Evolutionary conservation across 2,113 vertebrate genomes (phyloP).

Genomic region (Pangasianodon gigas): DNA sequence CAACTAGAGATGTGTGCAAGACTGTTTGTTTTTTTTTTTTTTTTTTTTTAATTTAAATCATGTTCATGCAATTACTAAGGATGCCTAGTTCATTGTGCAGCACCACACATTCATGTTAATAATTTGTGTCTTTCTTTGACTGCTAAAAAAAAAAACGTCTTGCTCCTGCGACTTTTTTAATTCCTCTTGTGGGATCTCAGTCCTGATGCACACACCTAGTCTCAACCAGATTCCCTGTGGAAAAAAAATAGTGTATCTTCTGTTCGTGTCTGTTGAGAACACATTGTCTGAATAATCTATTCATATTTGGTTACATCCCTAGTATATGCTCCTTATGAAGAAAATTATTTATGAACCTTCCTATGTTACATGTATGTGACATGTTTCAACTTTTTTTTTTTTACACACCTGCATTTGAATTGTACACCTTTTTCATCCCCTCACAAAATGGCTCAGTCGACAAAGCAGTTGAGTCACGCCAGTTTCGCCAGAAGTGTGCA

Average conservation of each 20-base stretch:
- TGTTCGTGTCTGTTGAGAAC: not conserved
- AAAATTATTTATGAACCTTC: not conserved
- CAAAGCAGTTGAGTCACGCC: not conserved
- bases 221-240: not conserved
- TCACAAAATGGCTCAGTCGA: not conserved
- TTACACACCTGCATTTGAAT: not conserved
- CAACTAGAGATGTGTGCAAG: not conserved
- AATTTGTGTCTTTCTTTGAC: not conserved
- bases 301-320: not conserved
- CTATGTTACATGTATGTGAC: not conserved
- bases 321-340: not conserved
- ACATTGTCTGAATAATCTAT: not conserved
- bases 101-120: not conserved
- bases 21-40: too few species aligned
- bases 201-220: not conserved
- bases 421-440: not conserved
- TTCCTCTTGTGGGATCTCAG: not conserved
- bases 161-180: not conserved
- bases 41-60: not conserved
- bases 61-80: not conserved
- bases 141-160: not conserved
- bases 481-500: slow-evolving; percentile 23
- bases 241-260: not conserved
- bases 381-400: not conserved
- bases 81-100: not conserved